Conservation (phyloP, 2,888 invertebrate genomes). For the Agrochola circellaris region DNA sequence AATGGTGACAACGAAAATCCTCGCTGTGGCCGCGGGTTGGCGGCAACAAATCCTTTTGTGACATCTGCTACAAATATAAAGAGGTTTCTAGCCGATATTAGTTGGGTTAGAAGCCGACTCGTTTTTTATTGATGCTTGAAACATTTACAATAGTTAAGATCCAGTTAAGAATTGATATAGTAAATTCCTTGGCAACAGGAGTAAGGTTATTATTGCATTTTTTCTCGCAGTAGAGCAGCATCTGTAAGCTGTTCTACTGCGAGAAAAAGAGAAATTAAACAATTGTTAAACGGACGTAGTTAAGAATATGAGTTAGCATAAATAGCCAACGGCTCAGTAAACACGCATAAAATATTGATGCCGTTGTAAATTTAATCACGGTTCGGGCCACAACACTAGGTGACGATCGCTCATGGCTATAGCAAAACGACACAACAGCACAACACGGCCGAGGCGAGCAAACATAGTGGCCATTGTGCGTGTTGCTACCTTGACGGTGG, state of each 20-base stretch:
- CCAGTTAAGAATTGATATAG: neutral
- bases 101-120: conserved; percentile 25
- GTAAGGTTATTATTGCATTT: neutral
- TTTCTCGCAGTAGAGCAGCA: neutral
- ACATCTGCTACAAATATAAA: conserved; percentile 84
- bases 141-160: neutral
- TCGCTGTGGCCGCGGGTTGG: conserved; percentile 79
- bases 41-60: conserved; percentile 84
- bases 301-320: conserved; percentile 29
- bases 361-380: conserved; percentile 82
- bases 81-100: conserved; percentile 70
- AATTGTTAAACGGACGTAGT: conserved; percentile 9
- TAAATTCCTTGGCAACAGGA: neutral
- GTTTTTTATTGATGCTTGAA: conserved; percentile 26
- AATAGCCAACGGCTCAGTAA: conserved; percentile 55
- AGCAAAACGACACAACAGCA: conserved; percentile 75
- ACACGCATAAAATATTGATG: conserved; percentile 72
- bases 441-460: conserved; percentile 75
- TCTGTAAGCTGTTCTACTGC: too few relatives aligned
- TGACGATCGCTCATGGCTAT: conserved; percentile 75
- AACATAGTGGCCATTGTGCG: conserved; percentile 85
- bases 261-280: neutral
- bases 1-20: conserved; percentile 87
- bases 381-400: conserved; percentile 76
- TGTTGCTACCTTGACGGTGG: conserved; percentile 77